A percentile compares a stretch with the other conserved stretches of the same genome.
These are phyloP conservation scores for Cavia aperea DNA, from an alignment of 2,113 vertebrate genomes.

Conservation along the genomic window DNA sequence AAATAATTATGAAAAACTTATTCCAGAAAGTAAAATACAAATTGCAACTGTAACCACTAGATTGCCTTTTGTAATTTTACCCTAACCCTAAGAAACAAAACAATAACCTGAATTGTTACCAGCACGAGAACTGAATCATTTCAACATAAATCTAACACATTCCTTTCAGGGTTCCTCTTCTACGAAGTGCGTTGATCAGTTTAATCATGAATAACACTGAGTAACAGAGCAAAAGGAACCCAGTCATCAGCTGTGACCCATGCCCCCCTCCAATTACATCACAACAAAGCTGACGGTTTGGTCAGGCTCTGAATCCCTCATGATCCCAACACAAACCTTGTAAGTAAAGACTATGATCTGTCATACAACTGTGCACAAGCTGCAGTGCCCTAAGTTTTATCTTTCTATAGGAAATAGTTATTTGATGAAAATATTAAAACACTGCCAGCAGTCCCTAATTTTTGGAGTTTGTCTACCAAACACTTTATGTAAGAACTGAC, in stretches of 20 bases:
- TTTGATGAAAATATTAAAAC: constrained; percentile 62
- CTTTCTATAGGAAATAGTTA: constrained; percentile 48
- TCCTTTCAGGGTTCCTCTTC: constrained; percentile 37
- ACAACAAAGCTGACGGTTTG: constrained; percentile 46
- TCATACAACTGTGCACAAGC: constrained; percentile 40
- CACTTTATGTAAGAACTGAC: constrained; percentile 40
- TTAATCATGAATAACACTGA: constrained; percentile 14
- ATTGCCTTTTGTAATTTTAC: constrained; percentile 50
- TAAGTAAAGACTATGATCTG: constrained; percentile 32
- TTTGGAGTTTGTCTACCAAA: constrained; percentile 63
- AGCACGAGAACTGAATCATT: constrained; percentile 53
- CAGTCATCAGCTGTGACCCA: constrained; percentile 14
- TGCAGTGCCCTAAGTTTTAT: constrained; percentile 45
- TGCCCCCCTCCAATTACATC: constrained; percentile 27
- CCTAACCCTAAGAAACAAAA: constrained; percentile 41
- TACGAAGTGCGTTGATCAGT: constrained; percentile 19
- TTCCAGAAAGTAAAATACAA: constrained; percentile 69
- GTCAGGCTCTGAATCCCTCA: constrained; percentile 41
- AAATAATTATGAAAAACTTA: constrained; percentile 66
- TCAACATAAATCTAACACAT: constrained; percentile 48
- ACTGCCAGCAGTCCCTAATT: constrained; percentile 39
- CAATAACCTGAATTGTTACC: constrained; percentile 61
- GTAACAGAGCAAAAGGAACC: constrained; percentile 40
- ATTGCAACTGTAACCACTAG: constrained; percentile 69
- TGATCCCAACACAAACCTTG: neutral